These are phyloP conservation scores for Leucophenga montana DNA, from an alignment of 2,888 invertebrate genomes.

Conservation along the genomic window DNA sequence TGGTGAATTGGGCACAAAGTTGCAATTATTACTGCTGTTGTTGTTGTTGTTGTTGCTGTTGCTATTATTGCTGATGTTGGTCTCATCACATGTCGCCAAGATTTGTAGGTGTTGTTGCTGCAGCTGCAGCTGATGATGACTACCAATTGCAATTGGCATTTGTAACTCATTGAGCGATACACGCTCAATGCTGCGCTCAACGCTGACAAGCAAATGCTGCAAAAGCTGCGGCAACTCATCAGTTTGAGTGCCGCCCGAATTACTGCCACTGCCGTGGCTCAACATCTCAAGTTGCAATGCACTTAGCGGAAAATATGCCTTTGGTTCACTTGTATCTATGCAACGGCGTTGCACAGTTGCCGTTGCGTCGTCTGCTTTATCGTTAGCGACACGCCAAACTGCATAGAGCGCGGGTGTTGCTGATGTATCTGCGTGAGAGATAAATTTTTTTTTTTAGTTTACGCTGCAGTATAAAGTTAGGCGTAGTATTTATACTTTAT, in stretches of 20 bases:
- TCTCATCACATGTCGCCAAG: constrained; percentile 2
- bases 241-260: constrained; percentile 52
- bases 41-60: constrained; percentile 52
- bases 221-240: constrained; percentile 77
- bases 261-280: constrained; percentile 26
- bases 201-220: constrained; percentile 79
- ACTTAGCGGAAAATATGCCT: constrained; percentile 61
- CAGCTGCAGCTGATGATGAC: constrained; percentile 41
- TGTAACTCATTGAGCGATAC: constrained; percentile 79
- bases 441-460: neutral
- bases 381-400: constrained; percentile 68
- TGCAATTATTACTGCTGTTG: constrained; percentile 64
- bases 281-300: constrained; percentile 72
- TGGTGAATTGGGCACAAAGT: constrained; percentile 57
- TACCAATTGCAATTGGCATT: constrained; percentile 76
- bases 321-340: constrained; percentile 67
- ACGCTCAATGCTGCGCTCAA: constrained; percentile 81
- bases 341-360: constrained; percentile 62
- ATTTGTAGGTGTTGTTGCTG: constrained; percentile 24
- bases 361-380: constrained; percentile 36
- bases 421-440: neutral
- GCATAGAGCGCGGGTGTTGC: constrained; percentile 54
- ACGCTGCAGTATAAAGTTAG: no score
- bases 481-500: neutral
- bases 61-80: constrained; percentile 46